Evolutionary conservation across 1,140 invertebrate species (phyloP).

Genomic region (Venturia canescens): DNA sequence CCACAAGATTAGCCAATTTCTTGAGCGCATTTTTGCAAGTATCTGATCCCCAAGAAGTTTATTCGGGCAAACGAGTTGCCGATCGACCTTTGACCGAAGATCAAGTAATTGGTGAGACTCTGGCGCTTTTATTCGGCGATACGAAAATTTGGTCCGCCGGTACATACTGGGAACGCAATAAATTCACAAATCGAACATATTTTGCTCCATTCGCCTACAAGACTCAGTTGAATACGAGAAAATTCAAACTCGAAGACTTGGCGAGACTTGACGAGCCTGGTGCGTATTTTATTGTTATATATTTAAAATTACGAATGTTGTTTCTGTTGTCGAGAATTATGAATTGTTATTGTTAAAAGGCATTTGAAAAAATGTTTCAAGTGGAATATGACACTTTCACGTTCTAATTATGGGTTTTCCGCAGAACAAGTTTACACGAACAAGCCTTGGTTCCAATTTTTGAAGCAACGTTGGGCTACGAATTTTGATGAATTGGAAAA

Average conservation of each 20-base stretch:
- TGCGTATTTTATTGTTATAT: conserved; percentile 65
- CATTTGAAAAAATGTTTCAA: not conserved
- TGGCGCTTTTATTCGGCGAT: conserved; percentile 94
- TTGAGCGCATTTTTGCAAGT: conserved; percentile 95
- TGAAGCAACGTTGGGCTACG: conserved; percentile 95
- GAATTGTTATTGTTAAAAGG: no score
- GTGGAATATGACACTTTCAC: not conserved
- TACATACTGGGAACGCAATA: conserved; percentile 96
- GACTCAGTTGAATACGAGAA: conserved; percentile 87
- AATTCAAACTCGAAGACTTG: conserved; percentile 92
- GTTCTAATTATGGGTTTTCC: conserved; percentile 57
- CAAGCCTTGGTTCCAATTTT: conserved; percentile 89
- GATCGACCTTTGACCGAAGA: conserved; percentile 93
- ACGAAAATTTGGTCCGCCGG: conserved; percentile 94
- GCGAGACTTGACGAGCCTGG: conserved; percentile 87
- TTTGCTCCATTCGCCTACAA: conserved; percentile 98
- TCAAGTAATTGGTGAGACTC: conserved; percentile 95
- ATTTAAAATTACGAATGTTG: conserved; percentile 29
- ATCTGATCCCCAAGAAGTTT: conserved; percentile 95
- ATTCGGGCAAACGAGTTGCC: conserved; percentile 92
- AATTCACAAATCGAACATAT: conserved; percentile 93
- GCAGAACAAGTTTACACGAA: conserved; percentile 89
- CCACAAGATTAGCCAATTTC: conserved; percentile 95
- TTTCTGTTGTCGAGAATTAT: not conserved
- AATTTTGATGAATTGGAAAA: conserved; percentile 96